A percentile compares a stretch with the other conserved stretches of the same genome.
Conservation (phyloP, 1,140 invertebrate species). For the Macrosteles quadrilineatus region DNA sequence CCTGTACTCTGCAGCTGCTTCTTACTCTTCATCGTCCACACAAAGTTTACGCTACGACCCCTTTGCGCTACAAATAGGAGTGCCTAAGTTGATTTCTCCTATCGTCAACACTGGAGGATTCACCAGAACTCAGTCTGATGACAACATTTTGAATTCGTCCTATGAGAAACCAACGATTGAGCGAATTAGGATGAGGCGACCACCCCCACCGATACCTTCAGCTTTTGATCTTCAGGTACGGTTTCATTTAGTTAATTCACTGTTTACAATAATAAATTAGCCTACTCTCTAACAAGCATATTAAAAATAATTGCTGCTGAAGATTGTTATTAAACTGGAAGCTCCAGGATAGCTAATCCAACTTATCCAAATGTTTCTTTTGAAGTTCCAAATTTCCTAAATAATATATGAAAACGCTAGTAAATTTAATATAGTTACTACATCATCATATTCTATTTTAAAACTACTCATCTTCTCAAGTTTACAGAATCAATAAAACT, state of each 20-base stretch:
- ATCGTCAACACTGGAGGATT: constrained; percentile 50
- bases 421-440: too few species aligned
- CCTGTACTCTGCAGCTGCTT: constrained; percentile 54
- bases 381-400: too few species aligned
- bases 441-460: too few species aligned
- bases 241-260: neutral
- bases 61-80: constrained; percentile 40
- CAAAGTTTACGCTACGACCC: constrained; percentile 56
- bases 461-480: too few species aligned
- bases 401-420: too few species aligned
- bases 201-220: constrained; percentile 73
- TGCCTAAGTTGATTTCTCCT: constrained; percentile 31
- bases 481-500: too few species aligned
- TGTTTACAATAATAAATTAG: too few species aligned
- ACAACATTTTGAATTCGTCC: constrained; percentile 71
- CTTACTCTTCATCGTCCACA: constrained; percentile 52
- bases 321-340: too few species aligned
- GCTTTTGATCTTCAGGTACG: constrained; percentile 59
- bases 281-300: too few species aligned
- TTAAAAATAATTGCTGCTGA: too few species aligned
- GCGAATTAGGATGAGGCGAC: constrained; percentile 44
- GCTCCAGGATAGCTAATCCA: too few species aligned
- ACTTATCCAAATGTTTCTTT: too few species aligned
- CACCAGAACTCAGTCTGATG: constrained; percentile 70
- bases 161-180: constrained; percentile 48